A percentile compares a stretch with the other conserved stretches of the same genome.
Conservation (phyloP, 2,113 vertebrate genomes). For the Mesembrinibis cayennensis region DNA sequence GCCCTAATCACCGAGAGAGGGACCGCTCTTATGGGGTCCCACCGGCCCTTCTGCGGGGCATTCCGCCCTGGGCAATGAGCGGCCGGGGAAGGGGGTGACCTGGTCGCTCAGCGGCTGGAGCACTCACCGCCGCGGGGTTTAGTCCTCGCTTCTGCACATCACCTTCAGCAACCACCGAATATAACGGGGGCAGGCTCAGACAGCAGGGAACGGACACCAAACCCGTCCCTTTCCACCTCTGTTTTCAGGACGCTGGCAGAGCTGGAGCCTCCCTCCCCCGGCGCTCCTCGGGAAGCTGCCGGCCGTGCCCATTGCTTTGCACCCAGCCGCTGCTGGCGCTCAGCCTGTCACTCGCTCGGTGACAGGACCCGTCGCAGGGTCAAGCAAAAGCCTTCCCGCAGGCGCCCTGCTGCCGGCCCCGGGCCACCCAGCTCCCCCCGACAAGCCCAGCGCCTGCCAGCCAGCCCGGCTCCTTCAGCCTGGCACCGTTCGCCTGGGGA, state of each 20-base stretch:
- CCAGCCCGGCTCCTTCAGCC: neutral
- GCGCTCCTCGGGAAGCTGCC: neutral
- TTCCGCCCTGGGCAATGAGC: neutral
- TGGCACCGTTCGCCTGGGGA: neutral
- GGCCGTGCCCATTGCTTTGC: neutral
- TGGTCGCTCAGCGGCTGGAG: neutral
- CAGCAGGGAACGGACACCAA: neutral
- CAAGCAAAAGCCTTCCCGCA: neutral
- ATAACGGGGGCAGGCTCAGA: neutral
- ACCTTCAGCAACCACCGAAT: neutral
- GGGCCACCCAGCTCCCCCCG: neutral
- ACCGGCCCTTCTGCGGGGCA: neutral
- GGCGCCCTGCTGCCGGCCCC: neutral
- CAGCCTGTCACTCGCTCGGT: neutral
- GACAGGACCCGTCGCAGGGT: neutral
- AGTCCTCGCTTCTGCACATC: neutral
- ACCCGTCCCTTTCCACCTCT: neutral
- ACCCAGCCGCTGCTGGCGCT: neutral
- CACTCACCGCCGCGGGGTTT: neutral
- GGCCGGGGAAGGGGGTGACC: neutral
- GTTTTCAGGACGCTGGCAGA: neutral
- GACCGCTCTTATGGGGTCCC: no score
- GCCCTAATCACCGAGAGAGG: neutral
- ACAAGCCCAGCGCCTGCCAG: neutral
- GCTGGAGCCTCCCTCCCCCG: neutral